phyloP scores from a whole-genome alignment of 2,888 invertebrate genomes.

The Phortica magna region DNA sequence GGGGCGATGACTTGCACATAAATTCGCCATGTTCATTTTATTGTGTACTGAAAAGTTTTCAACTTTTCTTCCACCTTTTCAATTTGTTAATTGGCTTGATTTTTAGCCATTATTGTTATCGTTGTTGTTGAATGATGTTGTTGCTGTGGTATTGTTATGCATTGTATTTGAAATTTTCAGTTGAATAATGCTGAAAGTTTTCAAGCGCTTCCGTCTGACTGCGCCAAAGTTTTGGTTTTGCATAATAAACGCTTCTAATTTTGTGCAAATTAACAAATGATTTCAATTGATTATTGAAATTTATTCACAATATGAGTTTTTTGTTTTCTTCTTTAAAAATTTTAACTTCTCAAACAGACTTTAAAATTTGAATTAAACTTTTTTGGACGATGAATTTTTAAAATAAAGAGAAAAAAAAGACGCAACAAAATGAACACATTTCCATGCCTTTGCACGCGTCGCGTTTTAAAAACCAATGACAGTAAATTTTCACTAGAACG shows the following conservation, averaged over 20 bases:
- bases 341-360: not conserved
- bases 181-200: slow-evolving; percentile 37
- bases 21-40: not conserved
- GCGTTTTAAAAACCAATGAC: slow-evolving; percentile 70
- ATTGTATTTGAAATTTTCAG: slow-evolving; percentile 23
- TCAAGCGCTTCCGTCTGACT: slow-evolving; percentile 65
- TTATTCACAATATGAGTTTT: not conserved
- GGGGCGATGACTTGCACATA: not conserved
- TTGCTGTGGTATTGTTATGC: not conserved
- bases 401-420: too few relatives aligned
- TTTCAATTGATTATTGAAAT: slow-evolving; percentile 19
- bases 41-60: slow-evolving; percentile 14
- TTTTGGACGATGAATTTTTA: too few relatives aligned
- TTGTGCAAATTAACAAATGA: slow-evolving; percentile 13
- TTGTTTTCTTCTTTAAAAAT: not conserved
- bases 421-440: slow-evolving; percentile 39
- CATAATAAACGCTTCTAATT: slow-evolving; percentile 35
- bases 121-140: slow-evolving; percentile 21
- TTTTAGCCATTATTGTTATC: slow-evolving; percentile 16
- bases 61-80: slow-evolving; percentile 30
- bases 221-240: slow-evolving; percentile 54
- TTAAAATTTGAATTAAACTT: not conserved
- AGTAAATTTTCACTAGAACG: slow-evolving; percentile 71
- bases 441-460: slow-evolving; percentile 54
- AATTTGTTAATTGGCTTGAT: slow-evolving; percentile 34